Base-by-base conservation (phyloP, 2,888 invertebrate species). In the Trimorus sp. region DNA sequence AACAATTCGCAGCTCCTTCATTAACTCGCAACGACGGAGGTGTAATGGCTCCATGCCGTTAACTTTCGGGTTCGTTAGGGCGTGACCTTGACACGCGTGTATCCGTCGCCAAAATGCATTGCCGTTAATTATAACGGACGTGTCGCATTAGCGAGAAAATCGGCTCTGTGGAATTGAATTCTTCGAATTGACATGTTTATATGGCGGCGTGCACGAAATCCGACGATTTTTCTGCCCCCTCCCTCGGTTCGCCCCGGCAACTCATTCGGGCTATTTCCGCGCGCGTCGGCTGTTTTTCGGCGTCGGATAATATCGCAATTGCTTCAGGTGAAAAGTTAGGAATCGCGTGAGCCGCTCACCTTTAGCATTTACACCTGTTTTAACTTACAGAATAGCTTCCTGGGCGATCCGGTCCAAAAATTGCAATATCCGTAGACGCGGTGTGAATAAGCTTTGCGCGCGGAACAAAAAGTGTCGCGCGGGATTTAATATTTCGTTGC, bases 341-440 rank as follows among this genome's bases (percentile, higher is more conserved):
- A 77, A 83, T 83, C 79, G 79, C 83, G 83, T 83, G 83, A 79
- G 83, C 79, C 79, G 74, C 79, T 70, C 79, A 79, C 83, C 83
- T 83, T 79, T 79, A 77, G 74, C 83, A 79, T 83, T 83, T 83
- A 82, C 63, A 53, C 69, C 83, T 79, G 69, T 76, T 83, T 83
- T 83, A 79, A 83, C 83, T 83, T 65, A 83, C 79, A 79, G 83
- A 83, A 79, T 83, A 76, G 79, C 65, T 83, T 83, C 83, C 83
- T 76, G 76, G 79, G 75, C 82, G 76, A 79, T 73, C 73, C 79
- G 60, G 53, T 77, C 75, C 79, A 63, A 83, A 82, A 83, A 79
- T 83, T 77, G 83, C 83, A 83, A 83, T 83, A 83, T 83, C 83
- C 83, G 83, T 68, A 82, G 78, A 68, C 65, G 56, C 51, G 69